These are phyloP conservation scores for Beris morrisii DNA, from an alignment of 2,888 invertebrate genomes.

Conservation along the genomic window DNA sequence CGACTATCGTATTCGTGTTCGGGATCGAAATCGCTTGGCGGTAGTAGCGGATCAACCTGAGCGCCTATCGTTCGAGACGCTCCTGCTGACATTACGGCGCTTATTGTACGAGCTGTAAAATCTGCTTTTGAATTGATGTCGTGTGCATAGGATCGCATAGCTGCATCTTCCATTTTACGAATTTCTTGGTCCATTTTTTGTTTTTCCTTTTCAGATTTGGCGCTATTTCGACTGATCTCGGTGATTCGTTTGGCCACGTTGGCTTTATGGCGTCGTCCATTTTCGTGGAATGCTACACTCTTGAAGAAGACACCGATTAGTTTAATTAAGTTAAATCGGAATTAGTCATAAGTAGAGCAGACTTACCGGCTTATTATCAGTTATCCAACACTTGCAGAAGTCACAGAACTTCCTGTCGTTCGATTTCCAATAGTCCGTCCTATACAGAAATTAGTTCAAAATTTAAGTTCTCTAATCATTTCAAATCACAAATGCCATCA, in stretches of 20 bases:
- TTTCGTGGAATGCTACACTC: slow-evolving; percentile 94
- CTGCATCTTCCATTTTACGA: slow-evolving; percentile 87
- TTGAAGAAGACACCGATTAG: slow-evolving; percentile 51
- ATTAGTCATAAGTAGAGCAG: slow-evolving; percentile 21
- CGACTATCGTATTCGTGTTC: slow-evolving; percentile 47
- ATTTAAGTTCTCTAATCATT: too few species aligned
- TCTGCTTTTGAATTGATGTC: slow-evolving; percentile 65
- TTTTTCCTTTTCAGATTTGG: slow-evolving; percentile 75
- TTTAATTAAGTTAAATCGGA: not conserved
- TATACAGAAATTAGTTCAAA: slow-evolving; percentile 52
- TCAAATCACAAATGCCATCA: not conserved
- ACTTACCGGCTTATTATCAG: slow-evolving; percentile 90
- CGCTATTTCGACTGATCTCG: slow-evolving; percentile 80
- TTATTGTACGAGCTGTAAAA: slow-evolving; percentile 51
- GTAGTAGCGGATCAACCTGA: slow-evolving; percentile 53
- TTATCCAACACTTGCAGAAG: slow-evolving; percentile 98
- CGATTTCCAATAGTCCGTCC: slow-evolving; percentile 97
- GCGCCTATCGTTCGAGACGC: slow-evolving; percentile 27
- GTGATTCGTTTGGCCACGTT: slow-evolving; percentile 86
- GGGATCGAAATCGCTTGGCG: slow-evolving; percentile 50
- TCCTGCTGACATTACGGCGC: slow-evolving; percentile 45
- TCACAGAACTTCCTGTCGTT: slow-evolving; percentile 94
- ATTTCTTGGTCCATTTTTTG: slow-evolving; percentile 78
- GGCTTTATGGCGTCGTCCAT: slow-evolving; percentile 88
- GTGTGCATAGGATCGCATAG: slow-evolving; percentile 82